These are phyloP conservation scores for Polietes domitor DNA, from an alignment of 2,888 invertebrate genomes.

Conservation along the genomic window DNA sequence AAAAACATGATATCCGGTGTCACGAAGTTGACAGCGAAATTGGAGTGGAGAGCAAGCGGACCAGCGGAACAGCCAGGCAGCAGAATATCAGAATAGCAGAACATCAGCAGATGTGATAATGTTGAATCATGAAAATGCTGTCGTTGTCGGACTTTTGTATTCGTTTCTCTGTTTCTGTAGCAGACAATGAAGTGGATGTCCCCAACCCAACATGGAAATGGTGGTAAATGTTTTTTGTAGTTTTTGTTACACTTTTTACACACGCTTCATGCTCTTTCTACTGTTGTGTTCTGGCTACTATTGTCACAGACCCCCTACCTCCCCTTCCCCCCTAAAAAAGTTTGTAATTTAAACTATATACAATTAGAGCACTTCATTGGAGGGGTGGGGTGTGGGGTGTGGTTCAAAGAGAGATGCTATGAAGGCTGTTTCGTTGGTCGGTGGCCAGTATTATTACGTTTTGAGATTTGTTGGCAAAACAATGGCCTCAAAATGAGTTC, in stretches of 20 bases:
- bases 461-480: not conserved
- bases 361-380: not conserved
- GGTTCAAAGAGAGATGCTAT: not conserved
- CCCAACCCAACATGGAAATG: not conserved
- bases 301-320: not conserved
- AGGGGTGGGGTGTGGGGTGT: not conserved
- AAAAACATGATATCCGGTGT: conserved; percentile 27
- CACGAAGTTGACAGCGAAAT: conserved; percentile 36
- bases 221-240: not conserved
- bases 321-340: not conserved
- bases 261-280: not conserved
- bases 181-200: not conserved
- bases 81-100: too few species aligned
- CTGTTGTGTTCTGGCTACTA: not conserved
- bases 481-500: not conserved
- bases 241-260: not conserved
- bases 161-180: too few species aligned
- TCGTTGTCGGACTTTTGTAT: not conserved
- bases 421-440: not conserved
- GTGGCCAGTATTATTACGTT: not conserved
- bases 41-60: not conserved
- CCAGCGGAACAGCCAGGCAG: too few species aligned
- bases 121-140: conserved; percentile 11
- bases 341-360: not conserved
- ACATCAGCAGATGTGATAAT: too few species aligned